Conservation (phyloP, 2,888 invertebrate species). For the Chalcis sispes region DNA sequence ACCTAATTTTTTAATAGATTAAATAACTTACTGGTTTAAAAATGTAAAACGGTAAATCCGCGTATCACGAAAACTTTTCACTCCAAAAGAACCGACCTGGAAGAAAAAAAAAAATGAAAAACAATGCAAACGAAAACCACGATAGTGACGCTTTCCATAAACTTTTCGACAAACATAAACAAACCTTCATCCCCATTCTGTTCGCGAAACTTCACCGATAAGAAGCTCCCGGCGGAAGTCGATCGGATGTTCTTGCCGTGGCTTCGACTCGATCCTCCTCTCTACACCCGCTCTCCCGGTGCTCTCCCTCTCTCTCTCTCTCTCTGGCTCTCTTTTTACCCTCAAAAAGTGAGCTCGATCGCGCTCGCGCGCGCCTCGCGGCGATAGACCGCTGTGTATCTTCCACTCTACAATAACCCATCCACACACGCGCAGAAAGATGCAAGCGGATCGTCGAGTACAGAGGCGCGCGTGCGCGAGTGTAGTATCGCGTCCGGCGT, state of each 20-base stretch:
- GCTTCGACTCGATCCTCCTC: neutral
- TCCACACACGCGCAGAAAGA: neutral
- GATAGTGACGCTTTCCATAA: slow-evolving; percentile 19
- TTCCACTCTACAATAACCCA: too few relatives aligned
- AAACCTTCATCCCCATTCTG: slow-evolving; percentile 17
- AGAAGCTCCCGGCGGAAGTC: slow-evolving; percentile 53
- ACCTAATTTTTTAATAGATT: too few relatives aligned
- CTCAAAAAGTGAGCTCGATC: slow-evolving; percentile 54
- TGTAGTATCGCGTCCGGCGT: slow-evolving; percentile 68
- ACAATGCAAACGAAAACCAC: slow-evolving; percentile 34
- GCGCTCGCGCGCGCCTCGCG: slow-evolving; percentile 58
- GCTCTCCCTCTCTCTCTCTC: too few relatives aligned
- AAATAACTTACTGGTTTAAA: too few relatives aligned
- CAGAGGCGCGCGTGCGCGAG: neutral
- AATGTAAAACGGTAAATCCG: neutral
- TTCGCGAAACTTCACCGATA: slow-evolving; percentile 57
- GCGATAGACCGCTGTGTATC: slow-evolving; percentile 24
- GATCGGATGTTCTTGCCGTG: slow-evolving; percentile 35
- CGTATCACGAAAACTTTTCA: slow-evolving; percentile 21
- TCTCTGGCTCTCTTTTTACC: too few relatives aligned
- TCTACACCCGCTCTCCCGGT: too few relatives aligned
- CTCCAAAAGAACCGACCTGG: neutral
- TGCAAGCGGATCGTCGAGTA: neutral
- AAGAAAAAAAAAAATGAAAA: slow-evolving; percentile 6
- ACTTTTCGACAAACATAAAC: slow-evolving; percentile 44